Conservation (phyloP, 53 echinoderm and acorn worm genomes). For the Luidia sarsii region DNA sequence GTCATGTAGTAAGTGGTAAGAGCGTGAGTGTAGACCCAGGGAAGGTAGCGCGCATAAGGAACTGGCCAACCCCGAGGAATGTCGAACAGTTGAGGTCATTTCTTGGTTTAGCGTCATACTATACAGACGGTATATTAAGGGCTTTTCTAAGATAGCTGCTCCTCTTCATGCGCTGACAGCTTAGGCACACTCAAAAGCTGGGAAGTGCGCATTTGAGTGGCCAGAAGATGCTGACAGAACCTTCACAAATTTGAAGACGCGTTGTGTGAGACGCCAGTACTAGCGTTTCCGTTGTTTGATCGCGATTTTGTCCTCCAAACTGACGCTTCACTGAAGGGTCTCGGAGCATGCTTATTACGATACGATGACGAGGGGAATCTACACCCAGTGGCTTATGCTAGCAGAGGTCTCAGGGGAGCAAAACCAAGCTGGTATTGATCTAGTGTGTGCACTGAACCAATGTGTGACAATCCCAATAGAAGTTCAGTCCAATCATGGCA, state of each 20-base stretch:
- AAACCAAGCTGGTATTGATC: too few species aligned
- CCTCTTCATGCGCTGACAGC: neutral
- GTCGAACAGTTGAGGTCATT: neutral
- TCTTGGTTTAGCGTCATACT: neutral
- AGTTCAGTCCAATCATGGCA: neutral
- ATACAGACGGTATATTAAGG: neutral
- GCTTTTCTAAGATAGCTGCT: neutral
- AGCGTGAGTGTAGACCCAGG: neutral
- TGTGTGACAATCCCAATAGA: too few species aligned
- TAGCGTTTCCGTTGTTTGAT: neutral
- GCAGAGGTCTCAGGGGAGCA: neutral
- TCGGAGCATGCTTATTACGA: neutral
- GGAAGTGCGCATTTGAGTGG: neutral
- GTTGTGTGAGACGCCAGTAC: neutral
- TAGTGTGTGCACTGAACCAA: too few species aligned
- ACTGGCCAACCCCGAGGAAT: constrained; percentile 14
- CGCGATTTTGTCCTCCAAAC: neutral
- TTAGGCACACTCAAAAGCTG: neutral
- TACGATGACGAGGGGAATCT: neutral
- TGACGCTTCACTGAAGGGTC: neutral
- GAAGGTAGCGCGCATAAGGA: neutral
- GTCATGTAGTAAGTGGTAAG: neutral
- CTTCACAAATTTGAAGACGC: neutral
- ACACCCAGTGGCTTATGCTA: neutral
- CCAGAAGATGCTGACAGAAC: neutral